A percentile compares a stretch with the other conserved stretches of the same genome.
phyloP scores from a whole-genome alignment of 2,113 vertebrate species.

The Cryptoleucopteryx plumbea region DNA sequence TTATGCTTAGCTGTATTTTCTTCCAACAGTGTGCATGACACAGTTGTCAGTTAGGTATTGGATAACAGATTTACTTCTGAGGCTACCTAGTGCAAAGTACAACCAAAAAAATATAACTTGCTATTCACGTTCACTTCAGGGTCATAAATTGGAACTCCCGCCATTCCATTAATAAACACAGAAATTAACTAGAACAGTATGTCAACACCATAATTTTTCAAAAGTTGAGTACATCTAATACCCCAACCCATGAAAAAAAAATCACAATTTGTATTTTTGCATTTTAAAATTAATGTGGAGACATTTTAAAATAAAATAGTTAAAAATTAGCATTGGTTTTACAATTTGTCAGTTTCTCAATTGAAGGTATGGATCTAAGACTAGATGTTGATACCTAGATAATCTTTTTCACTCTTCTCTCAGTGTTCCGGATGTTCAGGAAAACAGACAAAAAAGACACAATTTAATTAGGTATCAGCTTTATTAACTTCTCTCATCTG shows the following conservation, averaged over 20 bases:
- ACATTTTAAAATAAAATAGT: background rate
- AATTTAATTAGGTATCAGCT: background rate
- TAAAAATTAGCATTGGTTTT: background rate
- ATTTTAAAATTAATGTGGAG: background rate
- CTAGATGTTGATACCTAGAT: background rate
- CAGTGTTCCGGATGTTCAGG: background rate
- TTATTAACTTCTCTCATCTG: background rate
- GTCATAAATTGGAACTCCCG: background rate
- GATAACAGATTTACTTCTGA: background rate
- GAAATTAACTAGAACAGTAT: background rate
- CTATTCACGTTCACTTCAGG: background rate
- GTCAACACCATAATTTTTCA: background rate
- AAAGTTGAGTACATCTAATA: background rate
- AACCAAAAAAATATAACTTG: background rate
- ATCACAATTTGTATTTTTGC: background rate
- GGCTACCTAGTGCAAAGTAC: background rate
- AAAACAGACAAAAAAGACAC: background rate
- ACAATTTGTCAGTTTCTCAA: background rate
- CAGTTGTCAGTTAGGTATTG: background rate
- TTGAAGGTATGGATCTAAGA: background rate
- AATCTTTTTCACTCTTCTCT: background rate
- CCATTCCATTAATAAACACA: background rate
- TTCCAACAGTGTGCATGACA: background rate
- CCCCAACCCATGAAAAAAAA: background rate
- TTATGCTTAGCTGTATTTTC: background rate